Evolutionary conservation across 2,888 invertebrate species (phyloP), one percentile per base, ranked within the genome.

Genomic region (Cephus nigrinus): DNA sequence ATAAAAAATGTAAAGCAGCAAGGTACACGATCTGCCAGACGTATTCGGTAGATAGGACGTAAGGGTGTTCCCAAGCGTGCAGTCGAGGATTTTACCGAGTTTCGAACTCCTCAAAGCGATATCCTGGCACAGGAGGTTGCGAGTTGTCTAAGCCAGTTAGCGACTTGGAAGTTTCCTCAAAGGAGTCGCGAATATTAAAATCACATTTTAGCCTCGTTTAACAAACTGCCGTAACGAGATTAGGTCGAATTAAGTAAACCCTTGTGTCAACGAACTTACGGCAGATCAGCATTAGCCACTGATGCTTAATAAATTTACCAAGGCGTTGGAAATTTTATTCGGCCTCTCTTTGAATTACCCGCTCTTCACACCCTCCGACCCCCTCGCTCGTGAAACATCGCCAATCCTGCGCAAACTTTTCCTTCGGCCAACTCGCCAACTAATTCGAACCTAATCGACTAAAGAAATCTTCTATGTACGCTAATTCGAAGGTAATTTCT

Each of bases 101-200:
- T 90, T 87, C 83, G 84, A 90, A 88, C 85, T 86, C 35, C 78
- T 87, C 88, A 88, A 88, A 88, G 88, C 85, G 83, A 84, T 82
- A 81, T 84, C 84, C 76, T 77, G 83, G 78, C 82, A 0, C 71
- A 79, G 79, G 82, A 85, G 75, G 71, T 75, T 36, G 69, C 69
- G 73, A 69, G 40, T 73, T 76, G 15, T 35, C 79, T 86, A 89
- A 90, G 87, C 87, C 85, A 87, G 89, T 90, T 90, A 89, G 88
- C 85, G 84, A 86, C 84, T 86, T 84, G 81, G 78, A 86, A 86
- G 86, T 86, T 87, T 81, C 83, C 84, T 88, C 88, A 86, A 89
- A 89, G 88, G 87, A 85, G 86, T 85, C 82, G 86, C 86, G 87
- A 88, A 90, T 89, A 89, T 90, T 89, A 89, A 90, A 90, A 90